A percentile compares a stretch with the other conserved stretches of the same genome.
These are phyloP conservation scores for Halcyon chelicuti DNA, from an alignment of 2,797 vertebrate genomes.

Conservation along the genomic window DNA sequence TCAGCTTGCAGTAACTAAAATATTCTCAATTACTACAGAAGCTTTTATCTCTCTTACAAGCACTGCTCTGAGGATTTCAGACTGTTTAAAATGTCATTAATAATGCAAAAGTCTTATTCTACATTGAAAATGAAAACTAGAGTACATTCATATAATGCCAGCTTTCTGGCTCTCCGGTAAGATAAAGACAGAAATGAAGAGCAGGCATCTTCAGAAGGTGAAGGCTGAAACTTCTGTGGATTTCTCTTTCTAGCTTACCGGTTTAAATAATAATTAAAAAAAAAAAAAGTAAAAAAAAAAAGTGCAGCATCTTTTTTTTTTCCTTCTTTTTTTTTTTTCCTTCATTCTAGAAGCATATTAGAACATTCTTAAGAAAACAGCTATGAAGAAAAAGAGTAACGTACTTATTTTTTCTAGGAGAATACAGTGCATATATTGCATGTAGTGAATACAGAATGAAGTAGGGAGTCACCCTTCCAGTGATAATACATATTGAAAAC, in stretches of 20 bases:
- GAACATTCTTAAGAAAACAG: background rate
- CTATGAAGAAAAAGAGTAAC: background rate
- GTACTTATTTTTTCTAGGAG: background rate
- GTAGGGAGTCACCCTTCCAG: background rate
- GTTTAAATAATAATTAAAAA: background rate
- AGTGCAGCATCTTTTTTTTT: background rate
- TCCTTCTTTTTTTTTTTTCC: background rate
- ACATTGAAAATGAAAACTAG: slow-evolving; percentile 17
- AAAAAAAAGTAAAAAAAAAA: background rate
- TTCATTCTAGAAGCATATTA: background rate
- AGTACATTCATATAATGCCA: slow-evolving; percentile 11
- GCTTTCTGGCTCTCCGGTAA: background rate
- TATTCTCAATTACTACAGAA: background rate
- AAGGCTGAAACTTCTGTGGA: background rate
- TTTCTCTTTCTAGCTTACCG: background rate
- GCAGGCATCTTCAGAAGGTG: background rate
- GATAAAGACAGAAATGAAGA: background rate
- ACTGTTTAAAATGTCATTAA: slow-evolving; percentile 50
- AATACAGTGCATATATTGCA: background rate
- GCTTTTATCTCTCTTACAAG: background rate
- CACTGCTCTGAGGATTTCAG: slow-evolving; percentile 36
- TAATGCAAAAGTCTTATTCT: slow-evolving; percentile 49
- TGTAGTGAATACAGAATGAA: background rate
- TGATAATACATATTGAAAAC: background rate
- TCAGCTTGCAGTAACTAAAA: background rate